Evolutionary conservation across 2,797 vertebrate genomes (phyloP).

Genomic region (Podargus strigoides): DNA sequence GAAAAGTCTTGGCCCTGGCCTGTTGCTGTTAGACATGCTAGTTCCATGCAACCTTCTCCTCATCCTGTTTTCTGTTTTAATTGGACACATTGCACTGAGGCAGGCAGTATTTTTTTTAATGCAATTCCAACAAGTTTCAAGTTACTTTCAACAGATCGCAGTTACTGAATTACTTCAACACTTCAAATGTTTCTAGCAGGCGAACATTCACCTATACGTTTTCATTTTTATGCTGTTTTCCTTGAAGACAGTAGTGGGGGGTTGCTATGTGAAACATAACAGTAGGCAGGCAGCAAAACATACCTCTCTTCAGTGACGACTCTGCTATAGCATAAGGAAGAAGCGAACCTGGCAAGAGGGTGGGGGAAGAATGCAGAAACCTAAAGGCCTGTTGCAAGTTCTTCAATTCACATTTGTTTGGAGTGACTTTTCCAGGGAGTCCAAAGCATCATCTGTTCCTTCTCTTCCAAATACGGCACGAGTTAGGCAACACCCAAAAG

Average conservation of each 20-base stretch:
- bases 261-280: neutral
- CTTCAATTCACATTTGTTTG: neutral
- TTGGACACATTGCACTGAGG: conserved; percentile 10
- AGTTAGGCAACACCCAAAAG: rapidly evolving
- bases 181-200: conserved; percentile 19
- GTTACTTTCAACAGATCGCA: conserved; percentile 49
- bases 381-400: neutral
- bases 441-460: neutral
- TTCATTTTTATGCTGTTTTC: neutral
- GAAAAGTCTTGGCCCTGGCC: conserved; percentile 35
- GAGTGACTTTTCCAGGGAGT: neutral
- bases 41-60: conserved; percentile 1
- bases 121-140: conserved; percentile 31
- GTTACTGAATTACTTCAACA: conserved; percentile 20
- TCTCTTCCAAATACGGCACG: rapidly evolving
- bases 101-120: neutral
- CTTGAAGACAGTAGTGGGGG: neutral
- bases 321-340: neutral
- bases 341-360: neutral
- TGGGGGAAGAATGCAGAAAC: neutral
- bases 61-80: conserved; percentile 66
- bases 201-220: neutral
- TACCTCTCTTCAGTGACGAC: neutral
- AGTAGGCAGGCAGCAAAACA: neutral
- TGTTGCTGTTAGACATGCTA: conserved; percentile 3